These are phyloP conservation scores for Scaptomyza graminum DNA, from an alignment of 1,140 invertebrate genomes.

Conservation along the genomic window DNA sequence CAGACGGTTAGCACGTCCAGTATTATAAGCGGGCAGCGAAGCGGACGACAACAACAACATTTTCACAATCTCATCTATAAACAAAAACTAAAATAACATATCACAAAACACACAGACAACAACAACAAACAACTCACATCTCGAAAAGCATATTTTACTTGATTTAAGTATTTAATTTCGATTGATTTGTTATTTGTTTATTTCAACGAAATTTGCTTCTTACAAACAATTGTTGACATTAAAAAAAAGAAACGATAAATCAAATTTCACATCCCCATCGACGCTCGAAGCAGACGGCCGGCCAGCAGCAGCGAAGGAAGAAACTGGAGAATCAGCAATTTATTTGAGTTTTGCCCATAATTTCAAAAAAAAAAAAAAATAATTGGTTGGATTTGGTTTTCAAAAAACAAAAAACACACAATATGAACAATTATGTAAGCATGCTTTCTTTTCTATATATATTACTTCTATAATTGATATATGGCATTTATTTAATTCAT, in stretches of 20 bases:
- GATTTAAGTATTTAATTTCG: conserved; percentile 53
- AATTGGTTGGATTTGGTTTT: conserved; percentile 81
- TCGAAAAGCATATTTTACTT: conserved; percentile 63
- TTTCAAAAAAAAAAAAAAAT: conserved; percentile 63
- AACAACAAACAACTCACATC: conserved; percentile 37
- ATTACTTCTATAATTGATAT: conserved; percentile 51
- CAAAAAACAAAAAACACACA: conserved; percentile 56
- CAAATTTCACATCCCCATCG: conserved; percentile 44
- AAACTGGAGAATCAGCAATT: conserved; percentile 59
- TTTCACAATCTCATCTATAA: conserved; percentile 39
- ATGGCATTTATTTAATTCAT: conserved; percentile 11
- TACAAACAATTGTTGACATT: conserved; percentile 40
- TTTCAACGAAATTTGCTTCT: conserved; percentile 57
- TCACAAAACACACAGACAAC: conserved; percentile 25
- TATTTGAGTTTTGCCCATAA: conserved; percentile 78
- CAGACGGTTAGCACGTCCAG: conserved; percentile 71
- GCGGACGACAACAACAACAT: conserved; percentile 25
- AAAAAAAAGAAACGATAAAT: conserved; percentile 35
- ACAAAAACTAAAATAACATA: conserved; percentile 11
- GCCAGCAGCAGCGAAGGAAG: conserved; percentile 31
- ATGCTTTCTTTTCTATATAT: conserved; percentile 69
- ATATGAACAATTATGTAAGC: conserved; percentile 80
- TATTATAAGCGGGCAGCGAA: conserved; percentile 46
- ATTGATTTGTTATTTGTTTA: conserved; percentile 58
- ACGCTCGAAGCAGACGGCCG: conserved; percentile 25